phyloP scores from a whole-genome alignment of 2,797 vertebrate genomes.

The Lindbergichthys nudifrons region DNA sequence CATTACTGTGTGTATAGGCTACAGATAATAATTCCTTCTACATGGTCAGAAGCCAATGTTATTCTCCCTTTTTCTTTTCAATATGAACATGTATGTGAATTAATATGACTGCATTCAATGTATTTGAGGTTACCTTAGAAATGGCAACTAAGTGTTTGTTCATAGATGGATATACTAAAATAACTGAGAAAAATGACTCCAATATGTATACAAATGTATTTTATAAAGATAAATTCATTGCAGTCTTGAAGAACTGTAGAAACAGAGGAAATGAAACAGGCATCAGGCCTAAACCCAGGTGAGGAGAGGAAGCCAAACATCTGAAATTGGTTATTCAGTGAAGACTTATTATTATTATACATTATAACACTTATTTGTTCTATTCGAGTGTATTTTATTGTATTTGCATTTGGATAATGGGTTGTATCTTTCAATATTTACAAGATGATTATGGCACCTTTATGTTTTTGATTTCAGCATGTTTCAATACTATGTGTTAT shows the following conservation, averaged over 20 bases:
- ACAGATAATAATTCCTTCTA: background rate
- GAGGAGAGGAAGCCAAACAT: background rate
- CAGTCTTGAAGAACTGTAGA: background rate
- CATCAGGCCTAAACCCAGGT: background rate
- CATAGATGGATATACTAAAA: background rate
- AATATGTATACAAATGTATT: background rate
- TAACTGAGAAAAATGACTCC: background rate
- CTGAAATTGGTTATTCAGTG: background rate
- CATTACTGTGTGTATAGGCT: no score
- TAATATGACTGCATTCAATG: background rate
- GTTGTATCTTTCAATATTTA: background rate
- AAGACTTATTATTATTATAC: background rate
- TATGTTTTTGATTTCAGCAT: background rate
- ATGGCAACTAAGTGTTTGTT: background rate
- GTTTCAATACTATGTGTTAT: background rate
- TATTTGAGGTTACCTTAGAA: background rate
- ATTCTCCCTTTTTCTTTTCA: background rate
- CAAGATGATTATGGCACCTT: background rate
- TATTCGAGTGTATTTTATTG: background rate
- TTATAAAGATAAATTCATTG: background rate
- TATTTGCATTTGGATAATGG: background rate
- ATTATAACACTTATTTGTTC: background rate
- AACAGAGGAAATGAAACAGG: background rate
- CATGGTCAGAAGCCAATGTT: no score
- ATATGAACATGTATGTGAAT: background rate